Evolutionary conservation across 2,797 vertebrate genomes (phyloP).

Genomic region (Muscicapa striata): DNA sequence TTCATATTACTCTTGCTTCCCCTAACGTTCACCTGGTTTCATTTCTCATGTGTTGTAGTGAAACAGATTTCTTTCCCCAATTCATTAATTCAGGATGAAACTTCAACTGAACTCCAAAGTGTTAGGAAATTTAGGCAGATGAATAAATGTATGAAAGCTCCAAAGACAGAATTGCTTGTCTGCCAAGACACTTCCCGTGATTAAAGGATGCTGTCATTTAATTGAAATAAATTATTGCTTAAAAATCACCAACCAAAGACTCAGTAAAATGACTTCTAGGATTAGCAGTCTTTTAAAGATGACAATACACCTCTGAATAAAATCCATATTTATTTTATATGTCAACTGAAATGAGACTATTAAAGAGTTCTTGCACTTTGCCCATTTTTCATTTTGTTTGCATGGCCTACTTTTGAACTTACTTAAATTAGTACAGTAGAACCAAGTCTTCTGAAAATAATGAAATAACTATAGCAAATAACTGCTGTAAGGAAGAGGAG

Average conservation of each 20-base stretch:
- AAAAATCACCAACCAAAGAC: constrained; percentile 28
- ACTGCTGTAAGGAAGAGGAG: background rate
- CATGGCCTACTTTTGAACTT: constrained; percentile 38
- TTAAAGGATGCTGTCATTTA: constrained; percentile 66
- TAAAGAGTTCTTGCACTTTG: constrained; percentile 29
- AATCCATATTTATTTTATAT: constrained; percentile 51
- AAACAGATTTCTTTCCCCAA: background rate
- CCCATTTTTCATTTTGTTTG: background rate
- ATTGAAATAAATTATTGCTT: constrained; percentile 63
- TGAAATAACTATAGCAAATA: constrained; percentile 19
- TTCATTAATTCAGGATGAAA: constrained; percentile 19
- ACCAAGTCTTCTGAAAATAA: constrained; percentile 16
- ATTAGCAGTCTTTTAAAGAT: constrained; percentile 39
- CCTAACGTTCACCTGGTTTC: background rate
- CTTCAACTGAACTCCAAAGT: constrained; percentile 25
- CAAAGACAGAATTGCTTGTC: constrained; percentile 36
- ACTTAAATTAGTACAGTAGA: constrained; percentile 12
- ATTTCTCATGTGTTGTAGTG: background rate
- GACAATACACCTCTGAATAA: constrained; percentile 6
- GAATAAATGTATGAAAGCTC: constrained; percentile 52
- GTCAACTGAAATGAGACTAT: constrained; percentile 19
- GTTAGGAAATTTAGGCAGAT: constrained; percentile 20
- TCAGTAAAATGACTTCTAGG: constrained; percentile 38
- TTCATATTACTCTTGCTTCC: fast-evolving
- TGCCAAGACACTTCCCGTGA: constrained; percentile 53